phyloP scores from a whole-genome alignment of 92 coral and sea anemone genomes.

The Epizoanthus ramosus region DNA sequence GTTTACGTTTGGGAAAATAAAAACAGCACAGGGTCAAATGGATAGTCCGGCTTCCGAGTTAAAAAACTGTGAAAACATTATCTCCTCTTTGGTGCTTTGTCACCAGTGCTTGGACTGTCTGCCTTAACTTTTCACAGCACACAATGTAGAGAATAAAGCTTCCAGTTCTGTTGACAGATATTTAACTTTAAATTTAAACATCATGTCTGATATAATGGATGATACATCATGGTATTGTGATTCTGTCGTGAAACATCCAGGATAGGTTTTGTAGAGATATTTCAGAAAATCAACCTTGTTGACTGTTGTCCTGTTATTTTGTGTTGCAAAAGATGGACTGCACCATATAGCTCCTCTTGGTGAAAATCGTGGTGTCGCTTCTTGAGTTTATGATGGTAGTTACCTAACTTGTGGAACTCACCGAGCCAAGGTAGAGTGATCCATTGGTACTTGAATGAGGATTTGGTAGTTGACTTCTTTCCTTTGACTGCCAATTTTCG shows the following conservation, averaged over 20 bases:
- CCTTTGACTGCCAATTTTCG: neutral
- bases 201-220: too few relatives aligned
- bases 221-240: too few relatives aligned
- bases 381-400: conserved; percentile 9
- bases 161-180: conserved; percentile 33
- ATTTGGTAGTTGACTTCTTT: neutral
- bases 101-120: conserved; percentile 4
- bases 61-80: too few relatives aligned
- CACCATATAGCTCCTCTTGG: conserved; percentile 26
- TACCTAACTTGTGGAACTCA: conserved; percentile 29
- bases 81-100: neutral
- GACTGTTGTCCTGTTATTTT: too few relatives aligned
- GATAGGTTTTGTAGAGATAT: too few relatives aligned
- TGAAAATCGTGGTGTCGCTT: conserved; percentile 23
- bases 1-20: too few relatives aligned
- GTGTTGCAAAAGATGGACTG: too few relatives aligned
- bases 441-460: conserved; percentile 44
- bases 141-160: conserved; percentile 19
- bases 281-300: too few relatives aligned
- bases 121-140: conserved; percentile 21
- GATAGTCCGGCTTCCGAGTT: too few relatives aligned
- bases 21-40: too few relatives aligned
- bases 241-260: too few relatives aligned
- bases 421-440: conserved; percentile 34
- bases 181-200: too few relatives aligned